Base-by-base conservation (phyloP, 2,888 invertebrate species). In the Marronus borbonicus region DNA sequence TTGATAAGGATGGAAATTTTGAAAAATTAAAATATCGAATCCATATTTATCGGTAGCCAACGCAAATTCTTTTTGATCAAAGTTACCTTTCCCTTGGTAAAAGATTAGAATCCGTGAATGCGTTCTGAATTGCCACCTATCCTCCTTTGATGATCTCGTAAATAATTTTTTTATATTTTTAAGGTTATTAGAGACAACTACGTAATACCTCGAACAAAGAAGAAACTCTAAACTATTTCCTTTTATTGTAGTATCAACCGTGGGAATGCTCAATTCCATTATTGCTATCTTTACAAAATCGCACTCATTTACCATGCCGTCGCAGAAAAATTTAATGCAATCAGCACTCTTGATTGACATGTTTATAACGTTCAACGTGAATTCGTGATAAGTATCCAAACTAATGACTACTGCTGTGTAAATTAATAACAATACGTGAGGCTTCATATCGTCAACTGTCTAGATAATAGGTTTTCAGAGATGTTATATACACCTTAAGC, bases 271-370 rank as follows among this genome's bases (percentile, higher is more conserved):
- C 10, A 72, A 58, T n/a, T 72, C 72, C 72, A 55, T 65, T 17
- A 65, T 14, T 3, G 39, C 52, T 50, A n/a, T 28, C 36, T 77
- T 69, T 0, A 77, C 31, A 31, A 17, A 64, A 62, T 64, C 64
- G 4, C 62, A 62, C 31, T 68, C 77, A n/a, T 70, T 39, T 36
- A 31, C 4, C 20, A 58, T 20, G 24, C 3, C 12, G 62, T 77
- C 77, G 12, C 77, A 68, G 44, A 77, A 39, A 36, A 77, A 62
- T 36, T 70, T 70, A 2, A 77, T 52, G 12, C 77, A 77, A 20
- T 77, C 31, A 14, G 39, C 44, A 28, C 31, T 36, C 20, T 14
- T 20, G 17, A 68, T 60, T 14, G 72, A 74, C 39, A 60, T 36
- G 3, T 60, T 72, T 17, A 74, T 17, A 24, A 49, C 44, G 3